These are phyloP conservation scores for Typhlichthys subterraneus DNA, from an alignment of 2,797 vertebrate genomes.

Conservation along the genomic window DNA sequence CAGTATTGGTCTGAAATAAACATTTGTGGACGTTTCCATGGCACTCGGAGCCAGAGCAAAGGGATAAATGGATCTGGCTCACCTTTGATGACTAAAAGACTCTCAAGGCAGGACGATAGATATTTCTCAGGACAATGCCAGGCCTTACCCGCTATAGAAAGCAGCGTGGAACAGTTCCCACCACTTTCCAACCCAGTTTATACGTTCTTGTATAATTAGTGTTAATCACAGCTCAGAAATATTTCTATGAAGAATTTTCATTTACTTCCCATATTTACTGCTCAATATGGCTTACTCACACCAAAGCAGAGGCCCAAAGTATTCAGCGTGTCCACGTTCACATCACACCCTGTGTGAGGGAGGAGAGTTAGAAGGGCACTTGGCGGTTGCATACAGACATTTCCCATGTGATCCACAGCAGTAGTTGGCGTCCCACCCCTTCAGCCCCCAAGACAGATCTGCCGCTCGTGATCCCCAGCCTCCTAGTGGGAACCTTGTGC, in stretches of 20 bases:
- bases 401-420: conserved; percentile 58
- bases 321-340: conserved; percentile 47
- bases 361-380: conserved; percentile 62
- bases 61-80: conserved; percentile 71
- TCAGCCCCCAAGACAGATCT: conserved; percentile 54
- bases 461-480: conserved; percentile 40
- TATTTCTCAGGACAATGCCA: conserved; percentile 77
- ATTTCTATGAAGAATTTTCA: conserved; percentile 11
- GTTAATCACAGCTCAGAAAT: conserved; percentile 19
- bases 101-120: conserved; percentile 69
- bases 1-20: conserved; percentile 79
- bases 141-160: conserved; percentile 39
- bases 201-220: conserved; percentile 14
- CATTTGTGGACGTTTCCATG: conserved; percentile 87
- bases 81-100: conserved; percentile 76
- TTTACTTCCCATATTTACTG: conserved; percentile 28
- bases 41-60: conserved; percentile 65
- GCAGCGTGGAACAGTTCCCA: conserved; percentile 37
- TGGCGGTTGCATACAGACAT: conserved; percentile 56
- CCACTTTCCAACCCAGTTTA: conserved; percentile 22
- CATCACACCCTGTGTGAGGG: conserved; percentile 61
- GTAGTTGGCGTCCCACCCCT: conserved; percentile 58
- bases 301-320: conserved; percentile 31
- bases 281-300: conserved; percentile 56
- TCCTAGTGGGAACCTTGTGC: conserved; percentile 65